Base-by-base conservation (phyloP, 2,113 vertebrate species). In the Phainopepla nitens region DNA sequence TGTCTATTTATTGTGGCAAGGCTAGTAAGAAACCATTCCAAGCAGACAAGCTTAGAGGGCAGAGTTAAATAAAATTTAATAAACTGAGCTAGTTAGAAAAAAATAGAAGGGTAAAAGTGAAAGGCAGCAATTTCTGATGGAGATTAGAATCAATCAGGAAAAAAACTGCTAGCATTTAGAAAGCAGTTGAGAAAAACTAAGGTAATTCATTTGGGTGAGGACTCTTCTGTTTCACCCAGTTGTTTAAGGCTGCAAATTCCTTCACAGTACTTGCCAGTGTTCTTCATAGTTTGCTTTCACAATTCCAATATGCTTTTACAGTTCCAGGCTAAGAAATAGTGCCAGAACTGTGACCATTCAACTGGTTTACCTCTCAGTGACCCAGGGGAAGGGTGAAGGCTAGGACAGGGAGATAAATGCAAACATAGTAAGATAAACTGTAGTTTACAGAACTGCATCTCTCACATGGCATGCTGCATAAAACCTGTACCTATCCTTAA, bases 51-150 rank as follows among this genome's bases (percentile, higher is more conserved):
- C 53, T 82, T 15, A 3, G 61, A 95, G 36, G 22, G 24, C 41
- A 91, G 56, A 92, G 25, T 71, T 76, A 95, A 94, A 65, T 35
- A 64, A 88, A 87, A 95, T 79, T 92, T 89, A 91, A 95, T 91
- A 71, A 92, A 91, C 57, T 82, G 29, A 91, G 41, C 19, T 79
- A 91, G 36, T 56, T 64, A 58, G 65, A 18, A 78, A 88, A 90
- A 75, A 36, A 19, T 3, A 33, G 33, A 81, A 27, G 7, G 18
- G 20, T 70, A 64, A 91, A 92, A 69, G 87, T 76, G 45, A 87
- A 84, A 94, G 18, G 11, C 51, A 92, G 41, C 5, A n/a, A 33
- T 53, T 94, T 96, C 83, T 87, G 49, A 68, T 2, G 0, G n/a
- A 78, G 15, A 64, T 64, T 42, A 75, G 11, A 87, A 72, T 53